Percentiles rank a stretch among this genome's conserved stretches.
Conservation (phyloP, 1,140 invertebrate species). For the Anadara kagoshimensis region DNA sequence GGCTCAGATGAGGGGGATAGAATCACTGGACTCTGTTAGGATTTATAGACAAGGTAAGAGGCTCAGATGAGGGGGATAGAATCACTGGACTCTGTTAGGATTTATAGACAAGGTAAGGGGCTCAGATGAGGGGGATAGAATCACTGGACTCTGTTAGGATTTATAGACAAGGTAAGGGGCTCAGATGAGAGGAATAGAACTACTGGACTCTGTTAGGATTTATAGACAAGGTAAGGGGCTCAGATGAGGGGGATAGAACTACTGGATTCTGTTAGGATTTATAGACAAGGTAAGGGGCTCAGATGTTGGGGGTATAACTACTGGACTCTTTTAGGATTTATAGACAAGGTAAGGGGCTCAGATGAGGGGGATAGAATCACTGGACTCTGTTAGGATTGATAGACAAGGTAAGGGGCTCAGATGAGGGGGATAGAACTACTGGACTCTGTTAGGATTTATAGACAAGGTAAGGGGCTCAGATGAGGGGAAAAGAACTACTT, state of each 20-base stretch:
- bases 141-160: slow-evolving; percentile 91
- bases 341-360: slow-evolving; percentile 89
- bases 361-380: slow-evolving; percentile 91
- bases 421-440: slow-evolving; percentile 92
- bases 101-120: slow-evolving; percentile 90
- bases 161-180: slow-evolving; percentile 89
- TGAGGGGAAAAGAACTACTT: slow-evolving; percentile 91
- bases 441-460: slow-evolving; percentile 90
- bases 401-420: slow-evolving; percentile 89
- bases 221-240: slow-evolving; percentile 89
- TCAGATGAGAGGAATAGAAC: slow-evolving; percentile 91
- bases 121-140: slow-evolving; percentile 91
- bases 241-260: slow-evolving; percentile 93
- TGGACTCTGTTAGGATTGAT: slow-evolving; percentile 90
- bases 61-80: slow-evolving; percentile 92
- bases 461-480: slow-evolving; percentile 88
- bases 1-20: slow-evolving; percentile 90
- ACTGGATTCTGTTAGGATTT: slow-evolving; percentile 89
- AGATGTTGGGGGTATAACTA: slow-evolving; percentile 93
- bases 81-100: slow-evolving; percentile 89
- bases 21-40: slow-evolving; percentile 91
- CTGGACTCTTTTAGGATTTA: slow-evolving; percentile 90
- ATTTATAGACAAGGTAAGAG: slow-evolving; percentile 88
- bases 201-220: slow-evolving; percentile 90
- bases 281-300: slow-evolving; percentile 88